A percentile compares a stretch with the other conserved stretches of the same genome.
These are phyloP conservation scores for Slavum lentiscoides DNA, from an alignment of 2,888 invertebrate genomes.

Conservation along the genomic window DNA sequence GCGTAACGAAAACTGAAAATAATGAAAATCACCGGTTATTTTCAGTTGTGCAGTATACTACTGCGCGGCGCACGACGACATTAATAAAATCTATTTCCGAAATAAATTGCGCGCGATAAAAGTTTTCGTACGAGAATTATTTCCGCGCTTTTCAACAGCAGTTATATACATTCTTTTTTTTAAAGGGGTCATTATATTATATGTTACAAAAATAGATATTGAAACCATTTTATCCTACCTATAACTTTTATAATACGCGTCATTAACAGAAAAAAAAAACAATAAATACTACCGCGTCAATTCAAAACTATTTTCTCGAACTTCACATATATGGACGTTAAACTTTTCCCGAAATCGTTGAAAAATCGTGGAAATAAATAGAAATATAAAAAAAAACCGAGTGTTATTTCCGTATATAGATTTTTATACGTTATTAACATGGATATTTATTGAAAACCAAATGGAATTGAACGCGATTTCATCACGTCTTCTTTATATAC, in stretches of 20 bases:
- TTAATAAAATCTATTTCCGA: background rate
- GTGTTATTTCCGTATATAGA: too few species aligned
- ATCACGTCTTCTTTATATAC: background rate
- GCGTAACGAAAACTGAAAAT: conserved; percentile 1
- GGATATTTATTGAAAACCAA: too few species aligned
- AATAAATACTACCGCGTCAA: too few species aligned
- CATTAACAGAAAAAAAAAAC: background rate
- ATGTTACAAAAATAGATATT: background rate
- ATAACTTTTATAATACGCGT: background rate
- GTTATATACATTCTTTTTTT: background rate
- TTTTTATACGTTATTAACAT: too few species aligned
- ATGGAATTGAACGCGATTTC: too few species aligned
- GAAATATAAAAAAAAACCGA: too few species aligned
- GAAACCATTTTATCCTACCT: background rate
- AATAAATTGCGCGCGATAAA: conserved; percentile 3
- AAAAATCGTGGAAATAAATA: background rate
- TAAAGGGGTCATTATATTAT: background rate
- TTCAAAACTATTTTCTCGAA: too few species aligned
- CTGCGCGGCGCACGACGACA: background rate
- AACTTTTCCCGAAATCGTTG: too few species aligned
- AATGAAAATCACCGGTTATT: background rate
- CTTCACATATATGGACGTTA: too few species aligned
- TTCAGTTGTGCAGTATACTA: background rate
- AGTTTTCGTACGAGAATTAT: background rate
- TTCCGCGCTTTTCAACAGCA: background rate